Percentiles rank a stretch among this genome's conserved stretches.
Conservation (phyloP, 2,888 invertebrate species). For the Sepioteuthis lessoniana region DNA sequence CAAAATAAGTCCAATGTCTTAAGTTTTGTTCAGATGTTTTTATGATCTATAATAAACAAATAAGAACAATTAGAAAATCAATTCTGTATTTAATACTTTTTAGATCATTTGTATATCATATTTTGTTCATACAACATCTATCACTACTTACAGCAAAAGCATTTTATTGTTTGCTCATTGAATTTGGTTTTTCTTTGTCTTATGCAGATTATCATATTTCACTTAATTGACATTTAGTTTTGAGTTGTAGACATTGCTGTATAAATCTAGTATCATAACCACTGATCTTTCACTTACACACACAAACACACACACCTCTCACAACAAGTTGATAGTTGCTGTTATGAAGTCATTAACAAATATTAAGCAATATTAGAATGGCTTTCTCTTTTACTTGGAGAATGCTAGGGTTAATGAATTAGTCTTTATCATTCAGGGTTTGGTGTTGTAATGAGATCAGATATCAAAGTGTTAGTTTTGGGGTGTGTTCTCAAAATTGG, state of each 20-base stretch:
- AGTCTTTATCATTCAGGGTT: background rate
- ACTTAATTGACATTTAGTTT: background rate
- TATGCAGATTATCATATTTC: background rate
- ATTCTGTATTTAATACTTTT: no score
- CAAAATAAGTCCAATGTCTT: no score
- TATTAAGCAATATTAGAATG: background rate
- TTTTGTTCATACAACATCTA: no score
- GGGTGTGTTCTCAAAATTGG: background rate
- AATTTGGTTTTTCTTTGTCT: background rate
- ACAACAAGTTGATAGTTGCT: background rate
- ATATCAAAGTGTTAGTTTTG: slow-evolving; percentile 21
- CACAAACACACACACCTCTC: no score
- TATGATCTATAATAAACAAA: no score
- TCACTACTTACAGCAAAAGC: no score
- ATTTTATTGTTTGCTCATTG: background rate
- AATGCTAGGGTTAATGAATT: background rate
- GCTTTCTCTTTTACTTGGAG: background rate
- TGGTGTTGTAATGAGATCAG: slow-evolving; percentile 33
- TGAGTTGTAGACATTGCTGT: background rate
- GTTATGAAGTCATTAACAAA: background rate
- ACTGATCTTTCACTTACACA: background rate
- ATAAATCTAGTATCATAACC: background rate
- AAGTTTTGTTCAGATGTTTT: no score
- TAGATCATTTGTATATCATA: no score
- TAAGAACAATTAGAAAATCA: no score